These are phyloP conservation scores for Drosophila yakuba DNA, from an alignment of 1,140 invertebrate species.

Conservation along the genomic window DNA sequence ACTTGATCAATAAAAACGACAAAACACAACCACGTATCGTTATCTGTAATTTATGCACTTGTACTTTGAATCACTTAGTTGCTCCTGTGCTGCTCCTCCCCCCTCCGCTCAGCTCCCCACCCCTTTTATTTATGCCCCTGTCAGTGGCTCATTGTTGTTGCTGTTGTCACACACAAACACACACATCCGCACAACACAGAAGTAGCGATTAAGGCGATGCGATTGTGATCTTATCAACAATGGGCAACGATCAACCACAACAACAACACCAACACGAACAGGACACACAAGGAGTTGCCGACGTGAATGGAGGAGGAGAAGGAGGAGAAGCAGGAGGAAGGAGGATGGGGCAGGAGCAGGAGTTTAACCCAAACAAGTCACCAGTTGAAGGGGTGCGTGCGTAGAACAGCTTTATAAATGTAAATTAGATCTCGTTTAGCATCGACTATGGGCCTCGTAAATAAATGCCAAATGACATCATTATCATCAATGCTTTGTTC, in stretches of 20 bases:
- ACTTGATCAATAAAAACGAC: conserved; percentile 26
- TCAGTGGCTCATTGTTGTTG: conserved; percentile 52
- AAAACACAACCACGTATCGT: conserved; percentile 60
- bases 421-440: conserved; percentile 84
- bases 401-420: conserved; percentile 84
- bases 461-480: conserved; percentile 84
- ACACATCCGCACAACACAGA: conserved; percentile 38
- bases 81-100: conserved; percentile 35
- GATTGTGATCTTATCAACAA: conserved; percentile 80
- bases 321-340: not conserved
- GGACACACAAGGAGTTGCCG: conserved; percentile 71
- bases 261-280: conserved; percentile 48
- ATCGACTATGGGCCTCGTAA: conserved; percentile 81
- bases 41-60: conserved; percentile 82
- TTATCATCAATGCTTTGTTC: conserved; percentile 76
- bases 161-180: conserved; percentile 60
- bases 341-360: not conserved
- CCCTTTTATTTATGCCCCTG: conserved; percentile 5
- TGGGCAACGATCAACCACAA: conserved; percentile 65
- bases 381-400: conserved; percentile 67
- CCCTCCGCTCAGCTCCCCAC: not conserved
- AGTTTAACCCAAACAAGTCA: conserved; percentile 53
- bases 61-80: conserved; percentile 81
- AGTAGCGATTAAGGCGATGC: conserved; percentile 61
- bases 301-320: not conserved